Conservation (phyloP, 2,888 invertebrate species). For the Athalia cordata region DNA sequence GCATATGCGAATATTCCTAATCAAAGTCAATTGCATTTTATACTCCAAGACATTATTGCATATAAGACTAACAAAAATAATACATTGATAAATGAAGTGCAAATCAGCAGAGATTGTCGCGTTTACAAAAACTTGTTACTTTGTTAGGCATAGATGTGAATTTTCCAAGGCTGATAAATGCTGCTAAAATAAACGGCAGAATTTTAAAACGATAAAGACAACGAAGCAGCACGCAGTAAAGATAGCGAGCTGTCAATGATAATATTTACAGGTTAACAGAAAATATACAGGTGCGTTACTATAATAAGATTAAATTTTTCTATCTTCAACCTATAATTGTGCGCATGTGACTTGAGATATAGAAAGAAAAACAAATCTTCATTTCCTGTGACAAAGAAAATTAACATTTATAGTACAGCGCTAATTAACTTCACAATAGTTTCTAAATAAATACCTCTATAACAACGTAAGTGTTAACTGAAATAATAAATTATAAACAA, state of each 20-base stretch:
- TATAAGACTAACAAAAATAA: slow-evolving; percentile 4
- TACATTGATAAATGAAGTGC: background rate
- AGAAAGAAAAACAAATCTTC: background rate
- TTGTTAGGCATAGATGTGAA: background rate
- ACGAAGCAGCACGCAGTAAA: background rate
- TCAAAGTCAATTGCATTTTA: background rate
- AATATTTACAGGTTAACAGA: background rate
- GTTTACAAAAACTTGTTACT: background rate
- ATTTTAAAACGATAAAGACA: background rate
- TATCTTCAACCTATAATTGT: slow-evolving; percentile 1
- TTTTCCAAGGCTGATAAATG: background rate
- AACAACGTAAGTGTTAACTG: slow-evolving; percentile 15
- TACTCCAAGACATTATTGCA: background rate
- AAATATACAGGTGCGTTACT: background rate
- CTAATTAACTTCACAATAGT: background rate
- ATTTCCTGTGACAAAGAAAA: slow-evolving; percentile 9
- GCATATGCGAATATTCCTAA: background rate
- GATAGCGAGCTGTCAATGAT: background rate
- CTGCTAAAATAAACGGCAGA: background rate
- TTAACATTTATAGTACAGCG: background rate
- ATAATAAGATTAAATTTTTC: background rate
- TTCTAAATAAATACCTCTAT: slow-evolving; percentile 28
- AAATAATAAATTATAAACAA: slow-evolving; percentile 26
- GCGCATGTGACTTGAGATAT: background rate
- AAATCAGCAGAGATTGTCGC: background rate